Evolutionary conservation across 1,140 invertebrate species (phyloP), one percentile per base, ranked within the genome.

Genomic region (Vanessa tameamea): DNA sequence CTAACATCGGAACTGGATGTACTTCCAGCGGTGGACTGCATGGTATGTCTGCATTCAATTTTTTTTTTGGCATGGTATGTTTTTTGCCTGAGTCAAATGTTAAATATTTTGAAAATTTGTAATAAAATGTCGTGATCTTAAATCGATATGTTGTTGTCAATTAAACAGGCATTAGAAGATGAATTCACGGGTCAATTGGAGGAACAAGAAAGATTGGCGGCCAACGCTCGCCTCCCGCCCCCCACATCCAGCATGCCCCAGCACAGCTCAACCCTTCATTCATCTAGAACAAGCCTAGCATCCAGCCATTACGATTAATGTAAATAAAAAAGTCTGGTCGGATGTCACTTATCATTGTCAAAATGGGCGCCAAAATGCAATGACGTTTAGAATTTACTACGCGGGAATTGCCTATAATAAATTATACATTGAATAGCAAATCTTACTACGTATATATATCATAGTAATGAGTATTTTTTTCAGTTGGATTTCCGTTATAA

Each of bases 121-220:
- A 43, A 9, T 6, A 43, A 31, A 31, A 31, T 31, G 2, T 31
- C 26, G 26, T 31, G 26, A 43, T 43, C 1, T 43, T 43, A 6
- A 43, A 43, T 43, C 37, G 37, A 43, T 43, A 11, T 43, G 37
- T 43, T 43, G 7, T 43, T 43, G 9, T 43, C 51, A 9, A 55
- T 55, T n/a, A 26, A 64, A 64, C 84, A 96, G 95, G 94, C 93
- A 79, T 84, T 96, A 74, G 95, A 96, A 82, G 95, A 96, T 76
- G 95, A 96, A 78, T 96, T 96, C 85, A 87, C 93, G 47, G 87
- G 91, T 23, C 95, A 96, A 81, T 82, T 95, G 51, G 95, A 95
- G 69, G 95, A 96, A 78, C 95, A 96, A 81, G 95, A 96, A 66
- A 84, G 89, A 63, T 79, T 89, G 43, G 86, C 90, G 64, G 90